phyloP scores from a whole-genome alignment of 2,797 vertebrate species.

The Sparidentex hasta region DNA sequence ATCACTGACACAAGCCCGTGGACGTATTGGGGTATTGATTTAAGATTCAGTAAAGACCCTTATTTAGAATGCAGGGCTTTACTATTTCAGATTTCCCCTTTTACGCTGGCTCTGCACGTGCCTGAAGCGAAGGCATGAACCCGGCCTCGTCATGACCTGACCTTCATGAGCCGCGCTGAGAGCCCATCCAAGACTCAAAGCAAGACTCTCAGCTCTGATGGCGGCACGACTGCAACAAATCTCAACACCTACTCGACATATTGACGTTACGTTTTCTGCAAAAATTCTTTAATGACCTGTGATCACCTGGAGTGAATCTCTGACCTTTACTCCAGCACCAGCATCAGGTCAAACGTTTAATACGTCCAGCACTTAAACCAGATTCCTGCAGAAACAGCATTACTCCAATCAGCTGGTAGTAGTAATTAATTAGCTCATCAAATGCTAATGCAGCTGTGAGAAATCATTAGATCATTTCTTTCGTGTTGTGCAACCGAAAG shows the following conservation, averaged over 20 bases:
- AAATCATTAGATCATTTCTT: too few relatives aligned
- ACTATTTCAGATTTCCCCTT: not conserved
- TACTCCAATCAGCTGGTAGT: not conserved
- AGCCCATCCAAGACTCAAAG: not conserved
- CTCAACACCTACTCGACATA: not conserved
- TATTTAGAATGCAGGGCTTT: conserved; percentile 38
- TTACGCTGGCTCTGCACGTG: not conserved
- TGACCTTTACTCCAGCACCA: not conserved
- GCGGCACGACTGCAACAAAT: too few relatives aligned
- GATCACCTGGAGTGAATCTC: not conserved
- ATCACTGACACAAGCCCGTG: conserved; percentile 53
- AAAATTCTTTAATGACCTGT: too few relatives aligned
- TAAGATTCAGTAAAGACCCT: conserved; percentile 27
- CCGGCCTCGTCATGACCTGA: not conserved
- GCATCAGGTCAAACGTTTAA: not conserved
- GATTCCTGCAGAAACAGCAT: not conserved
- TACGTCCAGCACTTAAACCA: not conserved
- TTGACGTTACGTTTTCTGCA: not conserved
- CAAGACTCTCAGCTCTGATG: not conserved
- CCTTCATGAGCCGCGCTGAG: conserved; percentile 1
- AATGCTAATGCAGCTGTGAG: not conserved
- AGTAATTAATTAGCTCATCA: not conserved
- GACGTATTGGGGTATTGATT: conserved; percentile 56
- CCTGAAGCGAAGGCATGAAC: not conserved
- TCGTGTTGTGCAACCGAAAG: not conserved